Conservation (phyloP, 1,140 invertebrate species). For the Penaeus indicus region DNA sequence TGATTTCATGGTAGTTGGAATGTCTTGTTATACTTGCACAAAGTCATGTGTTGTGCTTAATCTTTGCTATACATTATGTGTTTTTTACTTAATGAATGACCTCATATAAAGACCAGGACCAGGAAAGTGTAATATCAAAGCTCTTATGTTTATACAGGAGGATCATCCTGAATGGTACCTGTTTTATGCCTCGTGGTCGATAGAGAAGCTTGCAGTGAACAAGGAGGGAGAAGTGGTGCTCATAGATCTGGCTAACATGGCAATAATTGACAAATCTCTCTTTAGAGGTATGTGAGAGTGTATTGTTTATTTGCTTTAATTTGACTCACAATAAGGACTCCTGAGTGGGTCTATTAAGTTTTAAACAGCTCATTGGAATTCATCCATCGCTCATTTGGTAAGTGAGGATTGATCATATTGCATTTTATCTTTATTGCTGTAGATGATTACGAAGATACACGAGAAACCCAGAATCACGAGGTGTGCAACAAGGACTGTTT, state of each 20-base stretch:
- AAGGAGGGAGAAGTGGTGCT: conserved; percentile 57
- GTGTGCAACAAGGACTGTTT: conserved; percentile 54
- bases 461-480: conserved; percentile 30
- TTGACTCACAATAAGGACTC: no score
- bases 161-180: conserved; percentile 58
- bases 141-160: conserved; percentile 24
- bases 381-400: neutral
- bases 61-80: no score
- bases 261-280: conserved; percentile 46
- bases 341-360: no score
- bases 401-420: neutral
- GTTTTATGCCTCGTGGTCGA: conserved; percentile 44
- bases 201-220: conserved; percentile 47
- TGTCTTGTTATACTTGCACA: no score
- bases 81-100: no score
- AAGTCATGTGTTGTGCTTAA: no score
- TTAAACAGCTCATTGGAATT: neutral
- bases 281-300: conserved; percentile 39
- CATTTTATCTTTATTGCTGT: conserved; percentile 3
- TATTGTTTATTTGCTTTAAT: no score
- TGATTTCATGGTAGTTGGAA: conserved; percentile 47
- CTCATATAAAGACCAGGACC: no score
- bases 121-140: neutral
- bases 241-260: conserved; percentile 44
- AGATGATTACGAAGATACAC: conserved; percentile 54